A percentile compares a stretch with the other conserved stretches of the same genome.
Conservation (phyloP, 2,888 invertebrate genomes). For the Emmelina monodactyla region DNA sequence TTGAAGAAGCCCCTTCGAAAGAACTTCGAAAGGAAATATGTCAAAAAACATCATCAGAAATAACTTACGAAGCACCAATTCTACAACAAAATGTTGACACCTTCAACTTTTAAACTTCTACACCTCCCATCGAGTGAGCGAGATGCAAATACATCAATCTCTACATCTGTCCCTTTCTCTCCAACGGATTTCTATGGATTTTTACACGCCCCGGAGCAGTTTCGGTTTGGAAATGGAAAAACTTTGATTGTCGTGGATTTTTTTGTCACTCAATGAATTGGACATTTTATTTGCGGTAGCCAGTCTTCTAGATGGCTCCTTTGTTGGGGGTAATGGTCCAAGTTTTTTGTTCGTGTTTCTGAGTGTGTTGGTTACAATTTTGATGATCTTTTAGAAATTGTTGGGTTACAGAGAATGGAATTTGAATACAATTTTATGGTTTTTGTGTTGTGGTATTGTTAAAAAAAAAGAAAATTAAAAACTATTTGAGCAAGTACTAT, state of each 20-base stretch:
- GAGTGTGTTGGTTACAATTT: no score
- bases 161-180: not conserved
- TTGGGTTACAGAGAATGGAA: no score
- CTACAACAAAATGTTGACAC: not conserved
- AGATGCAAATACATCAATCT: not conserved
- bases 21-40: not conserved
- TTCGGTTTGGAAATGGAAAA: slow-evolving; percentile 52
- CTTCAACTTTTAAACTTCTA: not conserved
- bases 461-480: no score
- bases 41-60: not conserved
- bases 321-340: slow-evolving; percentile 18
- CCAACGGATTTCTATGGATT: not conserved
- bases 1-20: no score
- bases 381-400: no score
- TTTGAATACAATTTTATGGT: no score
- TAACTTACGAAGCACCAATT: not conserved
- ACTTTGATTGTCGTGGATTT: slow-evolving; percentile 50
- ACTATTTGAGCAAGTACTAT: no score
- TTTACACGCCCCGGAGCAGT: slow-evolving; percentile 19
- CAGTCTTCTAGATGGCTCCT: slow-evolving; percentile 11
- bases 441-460: no score
- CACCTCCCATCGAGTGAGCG: not conserved
- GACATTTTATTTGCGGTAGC: slow-evolving; percentile 25
- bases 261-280: slow-evolving; percentile 49
- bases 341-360: slow-evolving; percentile 18